phyloP scores from a whole-genome alignment of 2,113 vertebrate genomes.

The Larimichthys polyactis region DNA sequence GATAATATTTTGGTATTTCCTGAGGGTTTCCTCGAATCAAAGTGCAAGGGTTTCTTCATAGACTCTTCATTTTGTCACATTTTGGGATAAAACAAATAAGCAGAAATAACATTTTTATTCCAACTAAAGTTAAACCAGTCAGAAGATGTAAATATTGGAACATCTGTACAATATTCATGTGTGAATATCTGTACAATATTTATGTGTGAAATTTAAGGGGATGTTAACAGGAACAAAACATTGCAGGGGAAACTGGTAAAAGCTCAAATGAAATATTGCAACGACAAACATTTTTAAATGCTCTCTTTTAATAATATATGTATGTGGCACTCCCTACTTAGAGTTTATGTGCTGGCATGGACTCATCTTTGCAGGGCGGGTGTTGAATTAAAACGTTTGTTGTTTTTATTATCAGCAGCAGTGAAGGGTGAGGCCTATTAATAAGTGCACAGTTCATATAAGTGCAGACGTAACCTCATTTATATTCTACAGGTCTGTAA shows the following conservation, averaged over 20 bases:
- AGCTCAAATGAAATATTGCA: background rate
- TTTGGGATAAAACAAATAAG: too few species aligned
- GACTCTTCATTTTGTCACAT: too few species aligned
- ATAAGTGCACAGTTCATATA: background rate
- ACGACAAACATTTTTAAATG: background rate
- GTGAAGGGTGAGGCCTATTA: background rate
- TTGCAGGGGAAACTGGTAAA: background rate
- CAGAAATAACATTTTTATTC: too few species aligned
- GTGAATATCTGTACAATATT: background rate
- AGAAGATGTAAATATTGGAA: background rate
- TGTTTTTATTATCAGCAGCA: background rate
- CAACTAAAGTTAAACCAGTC: too few species aligned
- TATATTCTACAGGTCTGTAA: background rate
- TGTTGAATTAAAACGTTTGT: background rate
- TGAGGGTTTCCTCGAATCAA: too few species aligned
- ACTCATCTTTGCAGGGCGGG: background rate
- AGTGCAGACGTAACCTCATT: background rate
- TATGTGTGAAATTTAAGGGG: background rate
- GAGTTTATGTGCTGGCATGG: background rate
- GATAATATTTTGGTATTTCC: too few species aligned
- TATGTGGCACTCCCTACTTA: background rate
- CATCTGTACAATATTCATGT: background rate
- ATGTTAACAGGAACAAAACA: background rate
- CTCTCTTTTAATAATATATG: background rate
- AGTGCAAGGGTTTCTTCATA: too few species aligned